Base-by-base conservation (phyloP, 1,140 invertebrate species). In the Papilio aristodemus region DNA sequence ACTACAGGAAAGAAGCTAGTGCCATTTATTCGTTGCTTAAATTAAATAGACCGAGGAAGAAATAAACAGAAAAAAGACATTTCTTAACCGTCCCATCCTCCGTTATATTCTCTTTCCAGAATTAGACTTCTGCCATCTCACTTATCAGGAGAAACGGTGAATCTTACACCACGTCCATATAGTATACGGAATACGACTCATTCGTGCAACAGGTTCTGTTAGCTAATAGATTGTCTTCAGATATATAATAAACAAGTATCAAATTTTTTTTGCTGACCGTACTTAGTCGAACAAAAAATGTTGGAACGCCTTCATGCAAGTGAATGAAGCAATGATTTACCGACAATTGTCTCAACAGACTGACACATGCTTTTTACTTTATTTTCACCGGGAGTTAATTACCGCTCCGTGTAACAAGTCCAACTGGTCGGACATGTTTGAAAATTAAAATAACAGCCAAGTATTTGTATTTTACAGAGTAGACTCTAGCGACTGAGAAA, bases 311-410 rank as follows among this genome's bases (percentile, higher is more conserved):
- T 39, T 36, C 59, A 39, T 62, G 59, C 59, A 62, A 62, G 59
- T 62, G 32, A 62, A 62, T 62, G 59, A 62, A 62, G 59, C 17
- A 62, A 62, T 74, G 73, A 74, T 74, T 74, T 74, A 74, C 46
- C 46, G 58, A 43, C 70, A 57, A 71, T 71, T 74, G 73, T 74
- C 64, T 67, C 63, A 25, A 27, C 36, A 3, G 19, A 32, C 39
- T 57, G 64, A 41, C 59, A 43, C 22, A 67, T 54, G 60, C 71
- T 74, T 71, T 71, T 71, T 43, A 59, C 10, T 36, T 62, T 38
- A 62, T 62, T 62, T 37, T 11, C 59, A 62, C 27, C 36, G 37
- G 59, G 32, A 54, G 67, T 36, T 69, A 71, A 74, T 69, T 74
- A 74, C 69, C 8, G 68, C 14, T 11, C 8, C 46, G 36, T 50